Conservation (phyloP, 2,113 vertebrate species). For the Thunnus maccoyii region DNA sequence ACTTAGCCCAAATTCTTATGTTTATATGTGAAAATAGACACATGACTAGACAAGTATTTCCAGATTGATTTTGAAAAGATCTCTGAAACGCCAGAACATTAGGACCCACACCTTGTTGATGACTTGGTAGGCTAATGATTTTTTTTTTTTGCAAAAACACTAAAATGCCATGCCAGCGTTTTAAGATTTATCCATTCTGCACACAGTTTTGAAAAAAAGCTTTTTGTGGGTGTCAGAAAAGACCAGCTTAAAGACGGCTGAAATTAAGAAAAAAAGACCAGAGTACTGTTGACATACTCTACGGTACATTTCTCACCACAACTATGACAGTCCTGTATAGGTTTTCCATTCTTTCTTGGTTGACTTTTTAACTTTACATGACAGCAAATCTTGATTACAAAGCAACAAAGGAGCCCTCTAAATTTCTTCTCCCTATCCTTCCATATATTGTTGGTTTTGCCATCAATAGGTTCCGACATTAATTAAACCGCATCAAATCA, state of each 20-base stretch:
- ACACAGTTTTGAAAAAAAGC: neutral
- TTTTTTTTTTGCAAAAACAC: neutral
- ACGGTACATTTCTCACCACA: too few relatives aligned
- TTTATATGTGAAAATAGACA: too few relatives aligned
- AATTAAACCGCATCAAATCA: constrained; percentile 41
- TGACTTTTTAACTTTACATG: neutral
- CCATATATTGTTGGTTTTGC: neutral
- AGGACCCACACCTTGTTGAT: too few relatives aligned
- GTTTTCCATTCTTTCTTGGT: neutral
- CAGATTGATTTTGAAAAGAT: too few relatives aligned
- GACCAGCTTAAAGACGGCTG: too few relatives aligned
- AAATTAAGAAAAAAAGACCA: too few relatives aligned
- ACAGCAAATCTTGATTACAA: neutral
- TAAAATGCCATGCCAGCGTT: neutral
- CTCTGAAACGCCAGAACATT: too few relatives aligned
- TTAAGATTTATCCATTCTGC: neutral
- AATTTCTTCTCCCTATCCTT: neutral
- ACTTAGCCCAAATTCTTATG: too few relatives aligned
- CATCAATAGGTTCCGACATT: constrained; percentile 29
- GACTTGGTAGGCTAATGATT: too few relatives aligned
- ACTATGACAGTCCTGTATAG: too few relatives aligned
- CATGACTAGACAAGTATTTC: too few relatives aligned
- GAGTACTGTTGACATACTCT: too few relatives aligned
- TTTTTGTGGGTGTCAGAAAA: neutral
- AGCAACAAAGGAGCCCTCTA: neutral